Conservation (phyloP, 2,888 invertebrate species). For the Brachycybe producta region DNA sequence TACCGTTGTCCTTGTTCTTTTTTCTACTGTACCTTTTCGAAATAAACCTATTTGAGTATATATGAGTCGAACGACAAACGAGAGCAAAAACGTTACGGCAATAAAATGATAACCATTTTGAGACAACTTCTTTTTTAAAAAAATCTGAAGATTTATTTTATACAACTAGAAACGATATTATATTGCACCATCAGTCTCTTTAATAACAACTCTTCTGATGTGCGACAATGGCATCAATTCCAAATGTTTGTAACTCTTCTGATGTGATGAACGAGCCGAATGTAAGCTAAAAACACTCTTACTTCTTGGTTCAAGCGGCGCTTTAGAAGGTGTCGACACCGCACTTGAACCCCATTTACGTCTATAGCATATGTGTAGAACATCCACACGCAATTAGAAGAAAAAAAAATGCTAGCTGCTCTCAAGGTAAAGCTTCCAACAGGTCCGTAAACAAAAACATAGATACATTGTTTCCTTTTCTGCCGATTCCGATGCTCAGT, state of each 20-base stretch:
- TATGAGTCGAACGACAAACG: constrained; percentile 72
- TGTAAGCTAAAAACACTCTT: constrained; percentile 33
- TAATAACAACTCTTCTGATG: constrained; percentile 78
- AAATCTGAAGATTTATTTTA: not conserved
- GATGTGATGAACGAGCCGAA: constrained; percentile 25
- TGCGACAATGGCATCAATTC: constrained; percentile 75
- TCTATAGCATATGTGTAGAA: constrained; percentile 44
- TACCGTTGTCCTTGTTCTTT: too few species aligned
- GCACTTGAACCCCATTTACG: constrained; percentile 28
- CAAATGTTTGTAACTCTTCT: constrained; percentile 80
- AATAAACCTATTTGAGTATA: too few species aligned
- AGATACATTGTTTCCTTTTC: constrained; percentile 72
- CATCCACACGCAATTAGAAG: too few species aligned
- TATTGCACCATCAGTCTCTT: constrained; percentile 58
- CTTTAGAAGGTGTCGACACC: too few species aligned
- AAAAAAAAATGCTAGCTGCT: too few species aligned
- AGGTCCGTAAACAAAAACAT: constrained; percentile 89
- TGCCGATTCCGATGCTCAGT: constrained; percentile 56
- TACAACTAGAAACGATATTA: not conserved
- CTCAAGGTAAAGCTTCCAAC: constrained; percentile 48
- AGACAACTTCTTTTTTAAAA: not conserved
- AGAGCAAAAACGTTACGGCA: constrained; percentile 83
- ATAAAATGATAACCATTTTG: constrained; percentile 40
- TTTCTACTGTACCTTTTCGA: too few species aligned
- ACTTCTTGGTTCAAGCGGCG: constrained; percentile 38